phyloP scores from a whole-genome alignment of 2,113 vertebrate genomes.

The Dascyllus trimaculatus region DNA sequence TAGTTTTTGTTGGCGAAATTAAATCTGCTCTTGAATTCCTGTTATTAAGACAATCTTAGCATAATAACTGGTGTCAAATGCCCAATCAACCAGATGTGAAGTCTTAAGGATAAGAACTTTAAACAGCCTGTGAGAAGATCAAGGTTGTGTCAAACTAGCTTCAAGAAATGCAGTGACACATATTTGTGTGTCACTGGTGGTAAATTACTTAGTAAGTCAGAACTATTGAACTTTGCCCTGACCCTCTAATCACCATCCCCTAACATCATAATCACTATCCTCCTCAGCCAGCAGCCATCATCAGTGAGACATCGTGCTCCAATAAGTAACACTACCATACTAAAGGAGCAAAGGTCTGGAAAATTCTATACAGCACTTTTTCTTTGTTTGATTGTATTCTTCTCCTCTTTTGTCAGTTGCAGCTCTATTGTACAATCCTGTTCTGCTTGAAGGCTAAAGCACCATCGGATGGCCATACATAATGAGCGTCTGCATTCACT shows the following conservation, averaged over 20 bases:
- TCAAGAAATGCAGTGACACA: no score
- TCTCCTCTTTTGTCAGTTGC: constrained; percentile 56
- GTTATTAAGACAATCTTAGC: no score
- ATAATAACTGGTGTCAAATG: no score
- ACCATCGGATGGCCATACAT: constrained; percentile 59
- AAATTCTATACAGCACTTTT: constrained; percentile 36
- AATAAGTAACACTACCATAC: constrained; percentile 41
- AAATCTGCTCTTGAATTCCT: no score
- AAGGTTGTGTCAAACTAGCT: no score
- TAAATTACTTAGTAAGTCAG: not conserved
- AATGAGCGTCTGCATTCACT: constrained; percentile 69
- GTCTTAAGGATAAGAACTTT: no score
- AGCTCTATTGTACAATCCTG: constrained; percentile 53
- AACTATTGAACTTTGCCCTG: not conserved
- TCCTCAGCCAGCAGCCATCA: not conserved
- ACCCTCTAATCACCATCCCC: constrained; percentile 10
- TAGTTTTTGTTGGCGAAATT: no score
- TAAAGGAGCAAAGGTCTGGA: constrained; percentile 34
- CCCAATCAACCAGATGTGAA: no score
- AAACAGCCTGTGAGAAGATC: no score
- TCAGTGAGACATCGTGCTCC: constrained; percentile 34
- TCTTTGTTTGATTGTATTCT: constrained; percentile 60
- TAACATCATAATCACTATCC: constrained; percentile 11
- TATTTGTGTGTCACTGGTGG: not conserved
- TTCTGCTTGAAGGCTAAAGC: constrained; percentile 68